Evolutionary conservation across 2,797 vertebrate species (phyloP), one percentile per base, ranked within the genome.

Genomic region (Lacerta agilis): DNA sequence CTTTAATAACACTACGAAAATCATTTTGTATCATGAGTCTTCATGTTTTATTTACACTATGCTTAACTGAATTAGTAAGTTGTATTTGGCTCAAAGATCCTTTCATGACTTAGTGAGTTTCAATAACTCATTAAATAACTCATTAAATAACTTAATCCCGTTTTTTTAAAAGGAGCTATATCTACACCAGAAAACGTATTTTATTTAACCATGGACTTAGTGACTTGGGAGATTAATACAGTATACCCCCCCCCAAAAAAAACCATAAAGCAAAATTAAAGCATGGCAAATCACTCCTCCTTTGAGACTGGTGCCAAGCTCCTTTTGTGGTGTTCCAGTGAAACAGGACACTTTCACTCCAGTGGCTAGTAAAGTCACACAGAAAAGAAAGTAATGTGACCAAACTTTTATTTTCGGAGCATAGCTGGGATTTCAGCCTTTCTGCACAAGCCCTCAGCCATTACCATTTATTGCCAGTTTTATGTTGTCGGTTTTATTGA

Each of bases 361-460:
- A 94, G 87, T 92, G 92, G 89, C 94, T 91, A 93, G 91, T 94
- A 95, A 96, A 95, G 87, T 92, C 91, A 95, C 90, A 67, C 82
- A 92, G 91, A 66, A 91, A 93, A 90, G 69, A 92, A 86, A 93
- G 87, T 77, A 79, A 88, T 88, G 90, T 85, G 91, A 91, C 87
- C 91, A 64, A 85, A 90, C 79, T 83, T 92, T 94, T 92, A 93
- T 86, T 92, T 92, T 91, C 80, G 85, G 92, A 0, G 8, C 91
- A 75, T 27, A 88, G 75, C 61, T 81, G 92, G 91, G 93, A 92
- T 94, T 91, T 88, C 89, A 93, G 78, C 90, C 91, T 89, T 85
- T 91, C 90, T 61, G 9, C 89, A 61, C 82, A 87, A 93, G 89
- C 76, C 86, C 87, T 88, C 55, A 49, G 76, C 93, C 25, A 18